Evolutionary conservation across 92 coral and sea anemone genomes (phyloP).

Genomic region (Zoanthus solanderi): DNA sequence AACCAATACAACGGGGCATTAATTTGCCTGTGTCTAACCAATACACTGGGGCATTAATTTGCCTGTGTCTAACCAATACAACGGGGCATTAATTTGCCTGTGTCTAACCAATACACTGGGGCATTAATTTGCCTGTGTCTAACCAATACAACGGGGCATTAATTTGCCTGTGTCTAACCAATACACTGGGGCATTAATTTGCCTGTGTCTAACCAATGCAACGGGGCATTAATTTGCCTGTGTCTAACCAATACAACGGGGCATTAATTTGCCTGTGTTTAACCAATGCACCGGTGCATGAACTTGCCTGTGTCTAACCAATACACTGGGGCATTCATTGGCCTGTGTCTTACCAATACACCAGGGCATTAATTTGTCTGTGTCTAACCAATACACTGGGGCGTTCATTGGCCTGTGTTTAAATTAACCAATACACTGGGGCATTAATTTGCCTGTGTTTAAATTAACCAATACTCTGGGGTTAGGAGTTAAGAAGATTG

Average conservation of each 20-base stretch:
- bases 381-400: too few species aligned
- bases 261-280: background rate
- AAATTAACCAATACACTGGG: too few species aligned
- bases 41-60: background rate
- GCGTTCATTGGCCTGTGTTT: too few species aligned
- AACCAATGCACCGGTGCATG: background rate
- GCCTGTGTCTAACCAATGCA: background rate
- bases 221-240: background rate
- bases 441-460: too few species aligned
- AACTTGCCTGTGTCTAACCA: background rate
- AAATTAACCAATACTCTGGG: too few species aligned
- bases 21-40: too few species aligned
- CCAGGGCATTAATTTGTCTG: background rate
- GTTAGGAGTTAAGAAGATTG: background rate
- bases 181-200: background rate
- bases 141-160: background rate
- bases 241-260: background rate
- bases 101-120: background rate
- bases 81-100: background rate
- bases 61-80: background rate
- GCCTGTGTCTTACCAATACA: constrained; percentile 1
- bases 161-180: background rate
- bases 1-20: too few species aligned
- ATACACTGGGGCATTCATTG: background rate
- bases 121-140: background rate